Conservation (phyloP, 2,888 invertebrate species). For the Melieria omissa region DNA sequence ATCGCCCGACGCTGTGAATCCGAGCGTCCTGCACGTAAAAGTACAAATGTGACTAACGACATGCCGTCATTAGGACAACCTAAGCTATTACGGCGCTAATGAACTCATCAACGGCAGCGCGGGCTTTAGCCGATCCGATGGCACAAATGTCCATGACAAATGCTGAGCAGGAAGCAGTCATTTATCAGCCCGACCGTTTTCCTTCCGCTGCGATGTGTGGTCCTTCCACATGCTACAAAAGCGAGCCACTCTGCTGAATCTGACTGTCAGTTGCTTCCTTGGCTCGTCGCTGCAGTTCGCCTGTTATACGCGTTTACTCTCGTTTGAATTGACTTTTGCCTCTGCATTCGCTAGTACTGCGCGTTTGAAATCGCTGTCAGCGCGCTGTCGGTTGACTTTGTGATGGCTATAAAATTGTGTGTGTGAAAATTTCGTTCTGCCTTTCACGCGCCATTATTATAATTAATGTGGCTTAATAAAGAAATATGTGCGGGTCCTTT, state of each 20-base stretch:
- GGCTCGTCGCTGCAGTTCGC: neutral
- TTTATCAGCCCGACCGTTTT: conserved; percentile 54
- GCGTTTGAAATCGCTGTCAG: neutral
- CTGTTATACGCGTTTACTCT: conserved; percentile 49
- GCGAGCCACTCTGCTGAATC: conserved; percentile 9
- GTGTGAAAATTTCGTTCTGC: conserved; percentile 48
- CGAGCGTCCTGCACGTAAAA: no score
- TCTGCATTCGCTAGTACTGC: neutral
- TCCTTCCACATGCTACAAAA: no score
- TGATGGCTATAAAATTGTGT: conserved; percentile 9
- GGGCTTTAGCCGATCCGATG: neutral
- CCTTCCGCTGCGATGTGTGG: no score
- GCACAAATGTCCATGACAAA: conserved; percentile 40
- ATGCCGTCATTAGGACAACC: no score
- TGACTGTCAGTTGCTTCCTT: neutral
- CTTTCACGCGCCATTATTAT: conserved; percentile 57
- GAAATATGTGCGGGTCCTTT: conserved; percentile 51
- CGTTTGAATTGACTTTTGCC: conserved; percentile 55
- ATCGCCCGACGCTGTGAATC: no score
- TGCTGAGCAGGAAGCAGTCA: conserved; percentile 60
- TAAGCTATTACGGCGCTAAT: no score
- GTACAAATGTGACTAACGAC: no score
- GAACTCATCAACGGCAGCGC: no score
- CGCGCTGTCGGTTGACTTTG: conserved; percentile 20
- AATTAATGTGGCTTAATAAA: conserved; percentile 64